phyloP scores from a whole-genome alignment of 2,888 invertebrate species.

The Sipha maydis region DNA sequence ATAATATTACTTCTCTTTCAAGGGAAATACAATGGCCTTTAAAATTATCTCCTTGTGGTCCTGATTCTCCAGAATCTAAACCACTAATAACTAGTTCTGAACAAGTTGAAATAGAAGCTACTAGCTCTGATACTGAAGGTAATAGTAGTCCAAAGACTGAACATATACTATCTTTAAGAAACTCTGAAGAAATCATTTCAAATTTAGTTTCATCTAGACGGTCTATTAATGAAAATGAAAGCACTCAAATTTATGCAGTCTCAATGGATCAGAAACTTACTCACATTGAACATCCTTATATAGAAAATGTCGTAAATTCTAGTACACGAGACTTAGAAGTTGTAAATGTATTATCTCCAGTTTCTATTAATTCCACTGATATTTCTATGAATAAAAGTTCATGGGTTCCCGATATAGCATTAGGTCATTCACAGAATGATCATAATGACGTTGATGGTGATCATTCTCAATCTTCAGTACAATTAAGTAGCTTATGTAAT shows the following conservation, averaged over 20 bases:
- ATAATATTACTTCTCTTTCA: conserved; percentile 23
- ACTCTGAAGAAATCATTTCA: conserved; percentile 31
- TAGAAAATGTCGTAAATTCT: conserved; percentile 36
- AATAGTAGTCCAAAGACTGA: conserved; percentile 35
- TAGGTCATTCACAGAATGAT: conserved; percentile 20
- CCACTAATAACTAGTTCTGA: conserved; percentile 1
- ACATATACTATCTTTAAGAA: conserved; percentile 24
- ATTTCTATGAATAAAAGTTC: conserved; percentile 53
- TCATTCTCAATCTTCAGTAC: conserved; percentile 48
- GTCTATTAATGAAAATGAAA: conserved; percentile 48
- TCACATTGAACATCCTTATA: conserved; percentile 41
- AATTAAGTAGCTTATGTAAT: conserved; percentile 43
- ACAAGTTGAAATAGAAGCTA: conserved; percentile 22
- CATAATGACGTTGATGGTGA: conserved; percentile 31
- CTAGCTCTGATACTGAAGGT: conserved; percentile 37
- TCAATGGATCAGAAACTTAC: conserved; percentile 44
- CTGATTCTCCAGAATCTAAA: conserved; percentile 36
- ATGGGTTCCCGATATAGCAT: conserved; percentile 40
- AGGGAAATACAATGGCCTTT: conserved; percentile 37
- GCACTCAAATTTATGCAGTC: conserved; percentile 40
- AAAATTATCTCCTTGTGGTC: conserved; percentile 21
- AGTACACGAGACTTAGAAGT: conserved; percentile 51
- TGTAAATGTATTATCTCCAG: conserved; percentile 55
- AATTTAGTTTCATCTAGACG: conserved; percentile 24
- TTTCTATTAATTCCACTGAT: conserved; percentile 54